These are phyloP conservation scores for Alligator mississippiensis DNA, from an alignment of 2,113 vertebrate genomes.

Conservation along the genomic window DNA sequence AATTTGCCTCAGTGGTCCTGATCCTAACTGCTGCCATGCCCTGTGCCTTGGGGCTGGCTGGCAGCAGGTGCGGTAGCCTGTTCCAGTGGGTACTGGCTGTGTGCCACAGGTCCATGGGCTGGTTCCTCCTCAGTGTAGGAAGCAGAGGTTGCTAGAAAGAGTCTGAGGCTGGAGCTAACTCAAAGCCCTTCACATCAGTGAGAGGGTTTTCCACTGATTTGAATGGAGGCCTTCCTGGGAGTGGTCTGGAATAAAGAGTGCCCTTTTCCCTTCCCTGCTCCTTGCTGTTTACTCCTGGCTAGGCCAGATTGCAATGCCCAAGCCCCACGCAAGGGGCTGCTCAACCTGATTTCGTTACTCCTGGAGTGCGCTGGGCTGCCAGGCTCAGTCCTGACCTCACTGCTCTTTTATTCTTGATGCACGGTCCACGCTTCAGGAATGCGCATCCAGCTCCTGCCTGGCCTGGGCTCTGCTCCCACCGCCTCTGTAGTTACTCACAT, in stretches of 20 bases:
- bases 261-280: not conserved
- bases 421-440: constrained; percentile 27
- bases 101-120: no score
- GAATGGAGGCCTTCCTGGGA: not conserved
- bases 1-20: not conserved
- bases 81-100: no score
- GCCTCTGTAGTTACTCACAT: not conserved
- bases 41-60: not conserved
- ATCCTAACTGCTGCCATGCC: not conserved
- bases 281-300: not conserved
- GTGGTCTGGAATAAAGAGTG: not conserved
- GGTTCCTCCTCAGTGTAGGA: no score
- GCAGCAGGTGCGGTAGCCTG: no score
- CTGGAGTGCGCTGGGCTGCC: not conserved
- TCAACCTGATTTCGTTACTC: not conserved
- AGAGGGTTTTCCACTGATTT: no score
- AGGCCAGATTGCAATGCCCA: not conserved
- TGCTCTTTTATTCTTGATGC: not conserved
- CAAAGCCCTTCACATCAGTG: no score
- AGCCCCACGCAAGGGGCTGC: fast-evolving
- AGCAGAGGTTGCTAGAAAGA: no score
- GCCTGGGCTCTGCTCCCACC: not conserved
- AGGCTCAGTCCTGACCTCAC: not conserved
- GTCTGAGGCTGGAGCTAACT: no score
- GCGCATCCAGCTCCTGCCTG: not conserved